These are phyloP conservation scores for Lagodon rhomboides DNA, from an alignment of 2,797 vertebrate species.

Conservation along the genomic window DNA sequence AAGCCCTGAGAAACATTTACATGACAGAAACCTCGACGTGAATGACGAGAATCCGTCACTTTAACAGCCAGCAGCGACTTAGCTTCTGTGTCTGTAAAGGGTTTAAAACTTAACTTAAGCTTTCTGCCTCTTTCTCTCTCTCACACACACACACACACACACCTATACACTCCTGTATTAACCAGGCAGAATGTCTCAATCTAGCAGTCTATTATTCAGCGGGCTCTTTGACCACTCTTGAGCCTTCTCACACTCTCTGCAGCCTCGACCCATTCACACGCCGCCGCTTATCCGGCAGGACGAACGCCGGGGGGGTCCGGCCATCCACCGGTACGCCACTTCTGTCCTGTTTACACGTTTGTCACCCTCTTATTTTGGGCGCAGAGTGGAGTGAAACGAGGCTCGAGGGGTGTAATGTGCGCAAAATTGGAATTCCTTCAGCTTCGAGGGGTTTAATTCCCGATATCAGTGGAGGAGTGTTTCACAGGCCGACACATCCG, in stretches of 20 bases:
- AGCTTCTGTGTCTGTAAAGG: not conserved
- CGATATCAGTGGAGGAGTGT: constrained; percentile 12
- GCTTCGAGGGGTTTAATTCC: constrained; percentile 44
- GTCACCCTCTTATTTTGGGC: constrained; percentile 14
- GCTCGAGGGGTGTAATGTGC: constrained; percentile 11
- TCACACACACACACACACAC: constrained; percentile 28
- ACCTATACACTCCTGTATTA: constrained; percentile 22
- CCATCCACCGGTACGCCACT: constrained; percentile 45
- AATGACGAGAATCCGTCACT: not conserved
- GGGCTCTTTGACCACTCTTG: constrained; percentile 40
- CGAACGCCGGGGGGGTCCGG: constrained; percentile 16
- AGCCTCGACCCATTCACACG: constrained; percentile 50
- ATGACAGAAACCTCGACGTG: not conserved
- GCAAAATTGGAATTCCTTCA: constrained; percentile 40
- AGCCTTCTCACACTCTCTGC: constrained; percentile 52
- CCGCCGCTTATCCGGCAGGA: constrained; percentile 42
- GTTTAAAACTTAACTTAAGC: constrained; percentile 12
- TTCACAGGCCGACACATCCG: constrained; percentile 18
- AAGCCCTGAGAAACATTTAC: not conserved
- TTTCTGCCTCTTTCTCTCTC: not conserved
- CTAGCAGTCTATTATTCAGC: constrained; percentile 63
- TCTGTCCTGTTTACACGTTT: constrained; percentile 46
- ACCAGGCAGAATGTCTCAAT: constrained; percentile 73
- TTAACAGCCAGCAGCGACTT: not conserved
- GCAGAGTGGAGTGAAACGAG: constrained; percentile 1